A percentile compares a stretch with the other conserved stretches of the same genome.
Conservation (phyloP, 1,140 invertebrate genomes). For the Proctacanthus coquilletti region DNA sequence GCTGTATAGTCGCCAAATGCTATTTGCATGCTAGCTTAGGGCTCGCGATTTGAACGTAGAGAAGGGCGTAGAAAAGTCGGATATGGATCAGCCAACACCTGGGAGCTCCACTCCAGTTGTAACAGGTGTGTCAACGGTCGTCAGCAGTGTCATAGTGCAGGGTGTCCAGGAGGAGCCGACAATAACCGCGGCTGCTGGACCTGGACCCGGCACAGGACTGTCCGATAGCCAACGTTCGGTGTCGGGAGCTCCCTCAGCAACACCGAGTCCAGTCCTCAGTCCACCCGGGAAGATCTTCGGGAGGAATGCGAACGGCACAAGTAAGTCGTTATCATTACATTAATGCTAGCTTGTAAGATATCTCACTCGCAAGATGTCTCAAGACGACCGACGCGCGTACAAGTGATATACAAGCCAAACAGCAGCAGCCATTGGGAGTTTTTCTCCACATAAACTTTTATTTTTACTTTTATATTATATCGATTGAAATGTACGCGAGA, state of each 20-base stretch:
- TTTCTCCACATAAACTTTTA: background rate
- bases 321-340: slow-evolving; percentile 18
- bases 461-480: background rate
- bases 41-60: no score
- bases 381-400: no score
- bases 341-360: no score
- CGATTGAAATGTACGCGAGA: background rate
- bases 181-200: slow-evolving; percentile 14
- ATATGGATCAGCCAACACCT: background rate
- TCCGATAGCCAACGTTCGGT: slow-evolving; percentile 24
- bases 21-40: no score
- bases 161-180: slow-evolving; percentile 2
- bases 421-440: no score
- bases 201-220: slow-evolving; percentile 12
- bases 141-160: slow-evolving; percentile 4
- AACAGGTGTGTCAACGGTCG: background rate
- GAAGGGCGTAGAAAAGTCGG: no score
- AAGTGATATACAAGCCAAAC: no score
- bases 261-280: slow-evolving; percentile 27
- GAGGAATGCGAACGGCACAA: slow-evolving; percentile 31
- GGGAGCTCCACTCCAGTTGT: background rate
- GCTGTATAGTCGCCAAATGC: no score
- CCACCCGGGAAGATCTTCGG: slow-evolving; percentile 30
- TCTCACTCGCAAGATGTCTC: no score
- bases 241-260: slow-evolving; percentile 13